A percentile compares a stretch with the other conserved stretches of the same genome.
phyloP scores from a whole-genome alignment of 2,888 invertebrate genomes.

The Bimastos eiseni region DNA sequence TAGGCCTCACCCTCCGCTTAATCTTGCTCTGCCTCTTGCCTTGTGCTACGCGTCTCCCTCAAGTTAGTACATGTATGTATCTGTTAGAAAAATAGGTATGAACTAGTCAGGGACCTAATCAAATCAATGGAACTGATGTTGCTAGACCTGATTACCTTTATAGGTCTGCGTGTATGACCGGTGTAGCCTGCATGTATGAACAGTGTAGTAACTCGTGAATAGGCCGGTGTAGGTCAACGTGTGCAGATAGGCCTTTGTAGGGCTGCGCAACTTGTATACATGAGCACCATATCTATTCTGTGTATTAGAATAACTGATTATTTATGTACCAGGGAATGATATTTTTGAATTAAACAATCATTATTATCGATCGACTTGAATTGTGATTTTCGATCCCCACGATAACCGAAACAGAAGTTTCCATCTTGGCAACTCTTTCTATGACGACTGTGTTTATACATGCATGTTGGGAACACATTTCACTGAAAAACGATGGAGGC shows the following conservation, averaged over 20 bases:
- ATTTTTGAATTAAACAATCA: not conserved
- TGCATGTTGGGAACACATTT: too few relatives aligned
- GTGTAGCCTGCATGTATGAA: too few relatives aligned
- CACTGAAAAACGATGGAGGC: not conserved
- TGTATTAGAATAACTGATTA: conserved; percentile 1
- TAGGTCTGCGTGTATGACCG: not conserved
- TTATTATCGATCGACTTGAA: not conserved
- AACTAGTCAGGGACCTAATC: not conserved
- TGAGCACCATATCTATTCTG: not conserved
- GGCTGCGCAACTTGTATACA: not conserved
- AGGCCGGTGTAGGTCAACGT: not conserved
- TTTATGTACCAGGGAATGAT: conserved; percentile 6
- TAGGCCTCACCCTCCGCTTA: not conserved
- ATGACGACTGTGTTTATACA: not conserved
- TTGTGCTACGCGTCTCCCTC: not conserved
- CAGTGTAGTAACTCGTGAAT: too few relatives aligned
- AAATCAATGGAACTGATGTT: not conserved
- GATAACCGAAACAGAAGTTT: not conserved
- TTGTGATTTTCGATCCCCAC: not conserved
- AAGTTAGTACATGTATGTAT: not conserved
- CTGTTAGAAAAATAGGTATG: not conserved
- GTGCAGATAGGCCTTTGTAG: not conserved
- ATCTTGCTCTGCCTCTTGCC: not conserved
- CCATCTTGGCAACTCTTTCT: too few relatives aligned
- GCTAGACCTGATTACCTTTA: not conserved